Percentiles rank a stretch among this genome's conserved stretches.
Conservation (phyloP, 2,888 invertebrate species). For the Diadromus collaris region DNA sequence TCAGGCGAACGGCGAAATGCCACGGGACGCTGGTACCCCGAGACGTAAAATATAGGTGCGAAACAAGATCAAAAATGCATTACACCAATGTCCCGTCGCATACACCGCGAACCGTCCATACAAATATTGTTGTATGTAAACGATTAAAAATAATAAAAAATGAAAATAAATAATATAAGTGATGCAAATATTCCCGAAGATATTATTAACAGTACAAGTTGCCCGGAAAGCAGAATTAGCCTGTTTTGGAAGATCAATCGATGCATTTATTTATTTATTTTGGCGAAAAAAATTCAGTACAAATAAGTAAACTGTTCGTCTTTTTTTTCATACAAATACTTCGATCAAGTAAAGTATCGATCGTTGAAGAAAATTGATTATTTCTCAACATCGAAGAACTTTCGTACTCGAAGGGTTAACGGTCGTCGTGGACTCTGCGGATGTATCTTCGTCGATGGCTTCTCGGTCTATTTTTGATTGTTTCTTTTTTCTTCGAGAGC, state of each 20-base stretch:
- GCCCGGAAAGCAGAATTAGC: neutral
- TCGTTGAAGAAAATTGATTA: neutral
- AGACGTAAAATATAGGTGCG: conserved; percentile 80
- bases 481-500: neutral
- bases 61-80: conserved; percentile 68
- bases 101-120: conserved; percentile 62
- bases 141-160: conserved; percentile 53
- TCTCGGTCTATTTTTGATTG: conserved; percentile 21
- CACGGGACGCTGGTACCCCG: conserved; percentile 72
- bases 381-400: neutral
- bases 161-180: conserved; percentile 54
- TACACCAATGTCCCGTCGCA: conserved; percentile 73
- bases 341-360: neutral
- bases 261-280: neutral
- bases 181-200: conserved; percentile 39
- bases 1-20: conserved; percentile 69
- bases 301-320: neutral
- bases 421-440: neutral
- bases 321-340: no score
- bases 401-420: neutral
- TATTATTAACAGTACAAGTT: neutral
- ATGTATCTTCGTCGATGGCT: neutral
- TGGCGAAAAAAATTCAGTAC: neutral
- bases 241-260: neutral
- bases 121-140: conserved; percentile 41